Conservation (phyloP, 1,140 invertebrate genomes). For the Aphelinus certus region DNA sequence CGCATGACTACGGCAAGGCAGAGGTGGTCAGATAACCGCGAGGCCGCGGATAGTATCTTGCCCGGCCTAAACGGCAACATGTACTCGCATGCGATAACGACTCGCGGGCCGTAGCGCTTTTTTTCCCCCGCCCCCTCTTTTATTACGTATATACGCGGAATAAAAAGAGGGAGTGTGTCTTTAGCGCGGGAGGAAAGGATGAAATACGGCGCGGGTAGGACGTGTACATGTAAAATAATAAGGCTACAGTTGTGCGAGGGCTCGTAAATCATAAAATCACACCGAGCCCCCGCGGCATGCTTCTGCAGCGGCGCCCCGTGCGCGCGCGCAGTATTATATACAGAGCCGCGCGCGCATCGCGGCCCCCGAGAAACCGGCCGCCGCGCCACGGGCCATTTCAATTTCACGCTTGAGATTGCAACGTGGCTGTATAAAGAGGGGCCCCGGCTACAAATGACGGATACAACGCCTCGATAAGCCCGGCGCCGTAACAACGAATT, state of each 20-base stretch:
- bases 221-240: constrained; percentile 2
- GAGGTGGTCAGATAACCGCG: too few relatives aligned
- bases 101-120: too few relatives aligned
- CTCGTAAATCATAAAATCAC: neutral
- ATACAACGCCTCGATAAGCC: neutral
- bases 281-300: too few relatives aligned
- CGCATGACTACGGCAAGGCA: neutral
- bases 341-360: too few relatives aligned
- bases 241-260: neutral
- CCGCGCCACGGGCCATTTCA: neutral
- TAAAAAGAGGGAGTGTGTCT: too few relatives aligned
- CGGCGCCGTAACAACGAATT: constrained; percentile 8
- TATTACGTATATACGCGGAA: too few relatives aligned
- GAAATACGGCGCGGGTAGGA: neutral
- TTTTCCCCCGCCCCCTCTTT: too few relatives aligned
- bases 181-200: neutral
- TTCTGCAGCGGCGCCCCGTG: too few relatives aligned
- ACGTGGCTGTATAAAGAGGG: neutral
- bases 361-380: too few relatives aligned
- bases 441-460: neutral
- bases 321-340: too few relatives aligned
- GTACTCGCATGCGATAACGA: neutral
- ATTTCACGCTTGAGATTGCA: neutral
- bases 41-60: neutral
- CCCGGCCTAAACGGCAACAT: constrained; percentile 5